Evolutionary conservation across 2,888 invertebrate genomes (phyloP), one percentile per base, ranked within the genome.

Genomic region (Epinotia brunnichana): DNA sequence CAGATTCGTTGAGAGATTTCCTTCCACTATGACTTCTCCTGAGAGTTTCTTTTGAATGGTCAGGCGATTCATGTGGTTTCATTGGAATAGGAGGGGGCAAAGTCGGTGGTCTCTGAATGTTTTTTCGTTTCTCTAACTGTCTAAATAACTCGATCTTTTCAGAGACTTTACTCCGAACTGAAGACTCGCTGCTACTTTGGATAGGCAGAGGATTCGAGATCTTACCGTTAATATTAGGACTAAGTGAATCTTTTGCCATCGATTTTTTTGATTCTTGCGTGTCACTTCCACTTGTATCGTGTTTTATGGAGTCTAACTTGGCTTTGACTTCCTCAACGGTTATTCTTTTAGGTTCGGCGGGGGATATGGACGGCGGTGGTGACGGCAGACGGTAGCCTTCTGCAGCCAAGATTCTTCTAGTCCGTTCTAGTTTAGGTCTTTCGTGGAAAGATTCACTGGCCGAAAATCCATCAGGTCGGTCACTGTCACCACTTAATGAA

Each of bases 401-500:
- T 2, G 93, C 90, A 82, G 95, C 94, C 63, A 73, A 85, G 72
- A 93, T 90, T 74, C 94, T 95, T 80, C 95, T 95, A 29, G 89
- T 90, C 79, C 95, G 95, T 73, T 94, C 90, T 80, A 87, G 85
- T 90, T 85, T 93, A 82, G 83, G 87, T 87, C 87, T 94, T 87
- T 84, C 93, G 85, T 83, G 88, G 89, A 81, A 94, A 64, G 83
- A 94, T 81, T 91, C 93, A 74, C 87, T 87, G 9, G 90, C 90
- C 71, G 93, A 93, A 74, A 85, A 91, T 7, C 93, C 93, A 76
- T 94, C 94, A 53, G 94, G 92, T 78, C 93, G 90, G 76, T 95
- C 95, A 80, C 94, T 95, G 74, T 95, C 95, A 56, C 95, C 95
- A 78, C 95, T 94, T 44, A 95, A 83, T 2, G 95, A 95, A 62